Percentiles rank a stretch among this genome's conserved stretches.
Conservation (phyloP, 2,797 vertebrate species). For the Channallabes apus region DNA sequence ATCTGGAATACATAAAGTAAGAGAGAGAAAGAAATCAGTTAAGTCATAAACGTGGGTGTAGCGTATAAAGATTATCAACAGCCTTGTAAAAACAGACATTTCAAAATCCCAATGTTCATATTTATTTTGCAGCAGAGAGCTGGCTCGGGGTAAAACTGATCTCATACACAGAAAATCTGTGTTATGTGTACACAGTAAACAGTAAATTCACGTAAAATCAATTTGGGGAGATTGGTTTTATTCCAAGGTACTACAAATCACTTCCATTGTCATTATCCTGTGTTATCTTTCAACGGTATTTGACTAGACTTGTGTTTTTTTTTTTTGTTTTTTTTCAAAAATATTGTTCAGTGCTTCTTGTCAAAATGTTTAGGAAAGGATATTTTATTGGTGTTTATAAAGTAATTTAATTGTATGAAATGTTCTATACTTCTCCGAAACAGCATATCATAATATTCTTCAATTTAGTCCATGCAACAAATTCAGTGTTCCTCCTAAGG, state of each 20-base stretch:
- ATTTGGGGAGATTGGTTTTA: constrained; percentile 29
- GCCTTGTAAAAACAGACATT: constrained; percentile 10
- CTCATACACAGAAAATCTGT: constrained; percentile 3
- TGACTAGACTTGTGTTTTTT: constrained; percentile 7
- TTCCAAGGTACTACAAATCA: constrained; percentile 31
- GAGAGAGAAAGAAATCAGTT: constrained; percentile 39
- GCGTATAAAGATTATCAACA: constrained; percentile 2
- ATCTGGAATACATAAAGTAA: constrained; percentile 66
- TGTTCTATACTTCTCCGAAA: constrained; percentile 29
- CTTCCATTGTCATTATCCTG: constrained; percentile 51
- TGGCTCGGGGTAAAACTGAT: constrained; percentile 19
- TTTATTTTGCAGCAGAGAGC: constrained; percentile 28
- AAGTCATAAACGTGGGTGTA: constrained; percentile 27
- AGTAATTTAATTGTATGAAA: constrained; percentile 30
- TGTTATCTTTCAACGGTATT: constrained; percentile 51
- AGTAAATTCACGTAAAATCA: constrained; percentile 44
- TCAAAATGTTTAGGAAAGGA: constrained; percentile 29
- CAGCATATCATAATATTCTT: constrained; percentile 16
- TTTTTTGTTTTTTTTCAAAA: neutral
- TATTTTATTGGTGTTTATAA: constrained; percentile 38
- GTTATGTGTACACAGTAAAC: constrained; percentile 32
- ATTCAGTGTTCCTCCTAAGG: constrained; percentile 31
- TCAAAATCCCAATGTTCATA: constrained; percentile 5
- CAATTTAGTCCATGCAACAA: constrained; percentile 32
- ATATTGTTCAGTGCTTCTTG: neutral